A percentile compares a stretch with the other conserved stretches of the same genome.
These are phyloP conservation scores for Apis cerana DNA, from an alignment of 1,140 invertebrate genomes.

Conservation along the genomic window DNA sequence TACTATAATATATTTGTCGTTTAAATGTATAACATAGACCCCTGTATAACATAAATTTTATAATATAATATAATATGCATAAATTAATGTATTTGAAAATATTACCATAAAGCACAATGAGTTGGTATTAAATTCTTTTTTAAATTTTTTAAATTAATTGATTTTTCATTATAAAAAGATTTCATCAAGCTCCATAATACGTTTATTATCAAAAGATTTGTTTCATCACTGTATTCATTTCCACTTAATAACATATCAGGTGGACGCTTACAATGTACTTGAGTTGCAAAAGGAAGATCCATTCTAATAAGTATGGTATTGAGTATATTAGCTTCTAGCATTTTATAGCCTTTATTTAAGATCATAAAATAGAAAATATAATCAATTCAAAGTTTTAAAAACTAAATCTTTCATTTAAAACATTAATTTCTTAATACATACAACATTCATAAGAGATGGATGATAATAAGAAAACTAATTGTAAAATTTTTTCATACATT, in stretches of 20 bases:
- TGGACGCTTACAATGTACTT: slow-evolving; percentile 32
- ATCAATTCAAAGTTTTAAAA: neutral
- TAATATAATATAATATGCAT: neutral
- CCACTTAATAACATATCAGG: slow-evolving; percentile 40
- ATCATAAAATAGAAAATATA: neutral
- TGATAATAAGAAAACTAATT: slow-evolving; percentile 57
- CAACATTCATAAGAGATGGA: slow-evolving; percentile 63
- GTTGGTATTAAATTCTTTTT: slow-evolving; percentile 41
- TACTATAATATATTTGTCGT: slow-evolving; percentile 48
- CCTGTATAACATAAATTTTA: slow-evolving; percentile 48
- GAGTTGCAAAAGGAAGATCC: slow-evolving; percentile 51
- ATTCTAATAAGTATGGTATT: slow-evolving; percentile 65
- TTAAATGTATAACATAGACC: slow-evolving; percentile 66
- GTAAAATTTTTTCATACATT: slow-evolving; percentile 58
- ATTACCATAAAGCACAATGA: slow-evolving; percentile 66
- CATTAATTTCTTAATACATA: slow-evolving; percentile 51
- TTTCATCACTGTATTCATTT: slow-evolving; percentile 51
- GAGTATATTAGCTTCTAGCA: slow-evolving; percentile 66
- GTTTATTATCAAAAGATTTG: slow-evolving; percentile 55
- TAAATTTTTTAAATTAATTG: slow-evolving; percentile 26
- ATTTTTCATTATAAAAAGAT: slow-evolving; percentile 28
- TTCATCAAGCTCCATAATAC: slow-evolving; percentile 66
- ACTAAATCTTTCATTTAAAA: neutral
- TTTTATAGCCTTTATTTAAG: slow-evolving; percentile 64
- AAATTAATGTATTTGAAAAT: neutral